Base-by-base conservation (phyloP, 2,113 vertebrate genomes). In the Camelus dromedarius region DNA sequence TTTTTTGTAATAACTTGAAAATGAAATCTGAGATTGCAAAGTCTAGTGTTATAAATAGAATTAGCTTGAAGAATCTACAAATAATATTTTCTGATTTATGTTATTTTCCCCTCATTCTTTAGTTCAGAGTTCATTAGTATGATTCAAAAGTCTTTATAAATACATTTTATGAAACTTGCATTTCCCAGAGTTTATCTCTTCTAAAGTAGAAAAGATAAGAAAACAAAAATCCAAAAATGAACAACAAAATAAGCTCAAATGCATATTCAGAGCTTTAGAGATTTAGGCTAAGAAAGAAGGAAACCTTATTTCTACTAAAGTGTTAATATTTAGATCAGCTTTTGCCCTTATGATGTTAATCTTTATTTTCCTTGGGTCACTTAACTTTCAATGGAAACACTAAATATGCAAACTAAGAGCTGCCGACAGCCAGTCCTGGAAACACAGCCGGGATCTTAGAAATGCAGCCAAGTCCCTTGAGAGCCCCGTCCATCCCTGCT, bases 1-100 rank as follows among this genome's bases (percentile, higher is more conserved):
- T 67, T 84, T 67, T 67, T 72, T 64, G 52, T 15, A 54, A 72
- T 56, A 70, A 48, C n/a, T 67, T 96, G 13, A 88, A 93, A 93
- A 66, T 89, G 4, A 91, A 89, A 81, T 77, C 14, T 76, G 19
- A 93, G 28, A 56, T 38, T 79, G 6, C 1, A 56, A 76, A 62
- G 0, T 48, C 4, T 70, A 56, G 8, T 90, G 42, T 66, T 88
- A 38, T 38, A 72, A 50, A 66, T 1, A 83, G 15, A 50, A 92
- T 94, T 89, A 46, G 22, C 46, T 56, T 86, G 42, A 93, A 93
- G 30, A 60, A 50, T 89, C 9, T 86, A 26, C 12, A 77, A 67
- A 85, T 76, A 96, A 48, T 4, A 58, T 48, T 75, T 88, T 69
- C 10, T 72, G 6, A 16, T 76, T 97, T 88, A 62, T 84, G 10